Conservation (phyloP, 2,797 vertebrate genomes). For the Mareca penelope region DNA sequence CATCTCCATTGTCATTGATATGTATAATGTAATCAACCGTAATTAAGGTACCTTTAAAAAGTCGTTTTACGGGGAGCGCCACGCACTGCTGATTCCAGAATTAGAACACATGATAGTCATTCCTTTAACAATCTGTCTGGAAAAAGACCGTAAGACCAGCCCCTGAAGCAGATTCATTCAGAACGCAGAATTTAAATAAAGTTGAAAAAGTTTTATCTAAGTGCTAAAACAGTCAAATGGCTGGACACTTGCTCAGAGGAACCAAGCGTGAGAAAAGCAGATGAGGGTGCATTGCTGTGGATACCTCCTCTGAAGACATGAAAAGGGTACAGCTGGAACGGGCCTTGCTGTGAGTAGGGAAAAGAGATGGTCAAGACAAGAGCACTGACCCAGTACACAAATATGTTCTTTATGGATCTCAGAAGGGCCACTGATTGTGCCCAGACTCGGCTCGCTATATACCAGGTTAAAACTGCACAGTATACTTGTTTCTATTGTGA, state of each 20-base stretch:
- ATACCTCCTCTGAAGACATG: not conserved
- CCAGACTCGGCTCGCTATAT: not conserved
- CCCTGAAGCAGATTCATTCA: not conserved
- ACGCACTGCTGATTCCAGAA: not conserved
- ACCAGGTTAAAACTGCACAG: not conserved
- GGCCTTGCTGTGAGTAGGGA: not conserved
- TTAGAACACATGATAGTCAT: not conserved
- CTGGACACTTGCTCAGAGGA: not conserved
- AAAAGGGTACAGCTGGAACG: not conserved
- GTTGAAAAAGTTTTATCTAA: not conserved
- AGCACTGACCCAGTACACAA: accelerated
- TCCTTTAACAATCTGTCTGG: not conserved
- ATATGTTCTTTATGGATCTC: not conserved
- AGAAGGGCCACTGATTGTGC: not conserved
- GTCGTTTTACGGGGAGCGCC: not conserved
- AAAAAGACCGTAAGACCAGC: not conserved
- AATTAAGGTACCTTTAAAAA: not conserved
- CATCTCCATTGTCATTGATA: not conserved
- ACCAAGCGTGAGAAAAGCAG: not conserved
- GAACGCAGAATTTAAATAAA: not conserved
- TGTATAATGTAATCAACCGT: not conserved
- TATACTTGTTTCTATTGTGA: not conserved
- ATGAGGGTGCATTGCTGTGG: not conserved
- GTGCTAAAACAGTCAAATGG: not conserved
- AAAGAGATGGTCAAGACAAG: not conserved